Conservation (phyloP, 2,888 invertebrate genomes). For the Pristionchus exspectatus region DNA sequence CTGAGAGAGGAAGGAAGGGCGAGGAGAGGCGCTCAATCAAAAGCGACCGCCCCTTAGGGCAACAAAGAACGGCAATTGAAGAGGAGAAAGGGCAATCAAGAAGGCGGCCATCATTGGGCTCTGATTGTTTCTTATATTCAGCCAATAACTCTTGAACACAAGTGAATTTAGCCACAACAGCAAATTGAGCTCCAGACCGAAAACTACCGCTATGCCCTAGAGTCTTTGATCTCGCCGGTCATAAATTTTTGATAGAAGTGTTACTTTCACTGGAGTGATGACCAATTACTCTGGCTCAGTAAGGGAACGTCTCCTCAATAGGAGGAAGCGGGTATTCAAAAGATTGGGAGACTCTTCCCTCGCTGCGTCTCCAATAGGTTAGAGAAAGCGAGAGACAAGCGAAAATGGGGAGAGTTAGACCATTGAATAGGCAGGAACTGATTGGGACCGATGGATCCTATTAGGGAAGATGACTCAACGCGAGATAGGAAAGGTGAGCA, state of each 20-base stretch:
- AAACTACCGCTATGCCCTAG: too few relatives aligned
- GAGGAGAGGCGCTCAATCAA: constrained; percentile 26
- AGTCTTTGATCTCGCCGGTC: too few relatives aligned
- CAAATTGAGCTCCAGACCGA: too few relatives aligned
- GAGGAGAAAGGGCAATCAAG: constrained; percentile 30
- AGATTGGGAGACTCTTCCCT: not conserved
- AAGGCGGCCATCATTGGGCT: not conserved
- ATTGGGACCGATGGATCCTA: constrained; percentile 33
- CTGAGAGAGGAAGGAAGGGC: not conserved
- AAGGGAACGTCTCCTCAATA: not conserved
- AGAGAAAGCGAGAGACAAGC: not conserved
- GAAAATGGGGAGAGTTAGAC: not conserved
- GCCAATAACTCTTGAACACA: too few relatives aligned
- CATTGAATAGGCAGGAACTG: constrained; percentile 15
- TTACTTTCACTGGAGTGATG: not conserved
- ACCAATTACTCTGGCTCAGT: not conserved
- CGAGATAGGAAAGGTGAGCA: constrained; percentile 23
- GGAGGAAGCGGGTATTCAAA: not conserved
- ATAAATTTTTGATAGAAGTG: not conserved
- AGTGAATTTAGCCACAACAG: too few relatives aligned
- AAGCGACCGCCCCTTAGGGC: constrained; percentile 28
- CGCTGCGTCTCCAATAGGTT: not conserved
- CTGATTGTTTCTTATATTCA: constrained; percentile 4
- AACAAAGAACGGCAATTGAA: constrained; percentile 28
- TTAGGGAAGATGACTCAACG: constrained; percentile 5